phyloP scores from a whole-genome alignment of 2,797 vertebrate species.

The Peromyscus aztecus region DNA sequence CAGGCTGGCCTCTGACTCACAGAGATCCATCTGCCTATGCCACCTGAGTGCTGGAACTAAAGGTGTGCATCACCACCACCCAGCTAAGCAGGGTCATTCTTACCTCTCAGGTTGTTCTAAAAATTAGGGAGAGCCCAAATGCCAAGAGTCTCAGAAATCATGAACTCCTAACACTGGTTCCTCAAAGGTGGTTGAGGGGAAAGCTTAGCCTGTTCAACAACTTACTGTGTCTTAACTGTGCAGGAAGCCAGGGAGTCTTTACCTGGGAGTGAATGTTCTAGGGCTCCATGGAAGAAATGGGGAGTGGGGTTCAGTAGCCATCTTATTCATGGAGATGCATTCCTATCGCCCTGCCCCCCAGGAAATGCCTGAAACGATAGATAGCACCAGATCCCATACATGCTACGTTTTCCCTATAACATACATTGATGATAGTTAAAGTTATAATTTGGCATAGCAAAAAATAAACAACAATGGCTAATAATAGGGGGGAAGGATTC shows the following conservation, averaged over 20 bases:
- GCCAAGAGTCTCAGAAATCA: not conserved
- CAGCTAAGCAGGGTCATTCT: not conserved
- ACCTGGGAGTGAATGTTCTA: not conserved
- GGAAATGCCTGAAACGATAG: not conserved
- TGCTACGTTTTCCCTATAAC: not conserved
- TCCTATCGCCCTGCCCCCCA: not conserved
- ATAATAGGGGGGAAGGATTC: not conserved
- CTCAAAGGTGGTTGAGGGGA: not conserved
- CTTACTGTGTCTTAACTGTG: not conserved
- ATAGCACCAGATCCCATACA: not conserved
- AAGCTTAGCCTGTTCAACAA: not conserved
- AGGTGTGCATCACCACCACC: not conserved
- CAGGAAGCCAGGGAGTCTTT: not conserved
- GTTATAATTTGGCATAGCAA: not conserved
- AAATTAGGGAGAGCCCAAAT: not conserved
- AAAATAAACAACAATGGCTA: not conserved
- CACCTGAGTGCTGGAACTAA: not conserved
- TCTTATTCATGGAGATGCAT: not conserved
- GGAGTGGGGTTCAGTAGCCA: not conserved
- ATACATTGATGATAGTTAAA: not conserved
- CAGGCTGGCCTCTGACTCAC: not conserved
- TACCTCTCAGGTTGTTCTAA: not conserved
- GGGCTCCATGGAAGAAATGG: not conserved
- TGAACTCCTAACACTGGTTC: not conserved
- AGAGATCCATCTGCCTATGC: not conserved